Evolutionary conservation across 2,797 vertebrate species (phyloP).

Genomic region (Dallia pectoralis): DNA sequence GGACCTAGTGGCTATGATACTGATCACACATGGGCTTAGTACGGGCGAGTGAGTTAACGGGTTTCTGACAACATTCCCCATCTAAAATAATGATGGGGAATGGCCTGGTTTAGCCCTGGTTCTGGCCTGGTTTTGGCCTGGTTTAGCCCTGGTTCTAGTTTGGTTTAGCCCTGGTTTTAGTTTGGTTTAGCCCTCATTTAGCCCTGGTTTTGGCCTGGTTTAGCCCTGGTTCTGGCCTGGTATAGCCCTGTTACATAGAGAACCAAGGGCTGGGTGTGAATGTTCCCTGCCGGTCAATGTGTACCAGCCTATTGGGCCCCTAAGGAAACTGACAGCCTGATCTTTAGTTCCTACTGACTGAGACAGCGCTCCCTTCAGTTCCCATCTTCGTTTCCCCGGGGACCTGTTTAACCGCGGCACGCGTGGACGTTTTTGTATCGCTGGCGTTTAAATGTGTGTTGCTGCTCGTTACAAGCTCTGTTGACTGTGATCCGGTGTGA

Average conservation of each 20-base stretch:
- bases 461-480: constrained; percentile 60
- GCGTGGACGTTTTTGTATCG: constrained; percentile 54
- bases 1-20: too few relatives aligned
- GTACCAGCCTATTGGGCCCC: constrained; percentile 35
- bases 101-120: too few relatives aligned
- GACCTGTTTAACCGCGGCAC: constrained; percentile 64
- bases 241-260: too few relatives aligned
- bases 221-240: too few relatives aligned
- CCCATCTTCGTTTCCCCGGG: constrained; percentile 40
- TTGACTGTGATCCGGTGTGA: constrained; percentile 51
- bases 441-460: constrained; percentile 47
- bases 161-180: too few relatives aligned
- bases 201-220: too few relatives aligned
- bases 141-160: too few relatives aligned
- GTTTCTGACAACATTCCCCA: background rate
- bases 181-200: too few relatives aligned
- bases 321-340: constrained; percentile 39
- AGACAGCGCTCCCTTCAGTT: constrained; percentile 32
- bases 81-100: too few relatives aligned
- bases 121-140: too few relatives aligned
- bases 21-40: constrained; percentile 6
- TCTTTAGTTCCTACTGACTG: constrained; percentile 3
- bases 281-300: constrained; percentile 44
- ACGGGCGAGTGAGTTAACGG: background rate
- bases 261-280: constrained; percentile 14